Base-by-base conservation (phyloP, 2,113 vertebrate genomes). In the Gadus chalcogrammus region DNA sequence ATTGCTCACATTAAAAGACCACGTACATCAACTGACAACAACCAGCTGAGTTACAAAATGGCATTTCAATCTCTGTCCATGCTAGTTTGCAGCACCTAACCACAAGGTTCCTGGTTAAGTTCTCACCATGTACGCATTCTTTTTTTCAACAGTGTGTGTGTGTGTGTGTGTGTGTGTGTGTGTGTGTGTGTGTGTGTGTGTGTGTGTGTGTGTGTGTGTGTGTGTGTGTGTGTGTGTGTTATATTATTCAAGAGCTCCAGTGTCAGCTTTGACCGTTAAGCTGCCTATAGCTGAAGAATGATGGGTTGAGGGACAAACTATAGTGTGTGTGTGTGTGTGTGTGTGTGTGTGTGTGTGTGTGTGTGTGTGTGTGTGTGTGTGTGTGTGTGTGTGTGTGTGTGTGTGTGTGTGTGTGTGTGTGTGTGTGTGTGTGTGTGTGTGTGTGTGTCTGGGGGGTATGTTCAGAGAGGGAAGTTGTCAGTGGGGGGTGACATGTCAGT, bases 221-320 rank as follows among this genome's bases (percentile, higher is more conserved):
- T 61, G 3, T 61, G 59, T 61, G 59, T n/a, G 18, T 56, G 18
- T 78, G 81, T 72, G 81, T 84, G n/a, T n/a, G n/a, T 71, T 76
- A 82, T 76, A 80, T 85, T 77, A 75, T 74, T 68, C 42, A 1
- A 20, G 58, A 72, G 80, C 75, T 88, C 83, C 77, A 48, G 79
- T 88, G 81, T 84, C 75, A 31, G 73, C 58, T 52, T 77, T 2
- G 12, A 24, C 78, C 63, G 77, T 69, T 78, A 79, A 73, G 74
- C 72, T 75, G 79, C 77, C 84, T 84, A 82, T 78, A 84, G 80
- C 78, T 71, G 1, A 78, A 81, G 88, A 87, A 88, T 88, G 88
- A 87, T 87, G 84, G 88, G 84, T 87, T 79, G 80, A 63, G 59
- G 77, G 82, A 70, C 74, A 72, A 79, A 82, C 72, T 71, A 78